Conservation (phyloP, 2,888 invertebrate species). For the Harpalus rufipes region DNA sequence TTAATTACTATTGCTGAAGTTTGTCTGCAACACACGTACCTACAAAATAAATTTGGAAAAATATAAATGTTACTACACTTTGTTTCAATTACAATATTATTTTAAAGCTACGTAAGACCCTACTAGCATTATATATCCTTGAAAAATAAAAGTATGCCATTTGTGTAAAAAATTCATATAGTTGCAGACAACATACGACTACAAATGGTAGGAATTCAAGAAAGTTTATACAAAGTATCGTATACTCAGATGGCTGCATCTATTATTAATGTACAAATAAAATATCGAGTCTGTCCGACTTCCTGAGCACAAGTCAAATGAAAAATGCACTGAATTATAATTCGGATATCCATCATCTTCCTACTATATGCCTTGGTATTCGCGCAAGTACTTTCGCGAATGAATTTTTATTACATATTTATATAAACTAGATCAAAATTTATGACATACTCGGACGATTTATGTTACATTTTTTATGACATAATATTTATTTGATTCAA, state of each 20-base stretch:
- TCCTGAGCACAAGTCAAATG: conserved; percentile 34
- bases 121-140: conserved; percentile 28
- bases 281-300: conserved; percentile 54
- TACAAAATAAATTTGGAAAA: not conserved
- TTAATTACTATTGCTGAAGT: no score
- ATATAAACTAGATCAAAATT: not conserved
- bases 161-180: conserved; percentile 58
- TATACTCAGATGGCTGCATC: conserved; percentile 57
- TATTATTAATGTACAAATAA: conserved; percentile 64
- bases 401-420: conserved; percentile 23
- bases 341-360: conserved; percentile 49
- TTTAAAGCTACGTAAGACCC: not conserved
- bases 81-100: conserved; percentile 33
- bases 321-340: conserved; percentile 59
- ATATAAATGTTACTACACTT: conserved; percentile 7
- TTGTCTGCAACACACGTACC: not conserved
- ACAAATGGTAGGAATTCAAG: conserved; percentile 61
- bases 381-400: not conserved
- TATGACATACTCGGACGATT: not conserved
- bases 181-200: conserved; percentile 63
- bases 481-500: conserved; percentile 8
- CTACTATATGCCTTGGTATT: not conserved
- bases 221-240: conserved; percentile 56
- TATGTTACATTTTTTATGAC: not conserved
- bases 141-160: conserved; percentile 50